Evolutionary conservation across 2,888 invertebrate species (phyloP).

Genomic region (Perizoma affinitatum): DNA sequence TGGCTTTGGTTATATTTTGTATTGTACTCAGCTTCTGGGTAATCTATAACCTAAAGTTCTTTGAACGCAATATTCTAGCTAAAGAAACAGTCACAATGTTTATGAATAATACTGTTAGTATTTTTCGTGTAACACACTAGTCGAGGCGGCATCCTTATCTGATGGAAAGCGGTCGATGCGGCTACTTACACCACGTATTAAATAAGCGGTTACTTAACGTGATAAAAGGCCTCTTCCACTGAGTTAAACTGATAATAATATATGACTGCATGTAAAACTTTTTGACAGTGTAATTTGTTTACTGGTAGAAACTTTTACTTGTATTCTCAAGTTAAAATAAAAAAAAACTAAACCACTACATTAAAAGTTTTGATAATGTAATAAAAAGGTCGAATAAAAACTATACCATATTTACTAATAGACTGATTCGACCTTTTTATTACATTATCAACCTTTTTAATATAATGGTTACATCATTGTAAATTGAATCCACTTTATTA

Average conservation of each 20-base stretch:
- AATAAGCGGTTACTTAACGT: not conserved
- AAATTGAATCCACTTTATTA: conserved; percentile 20
- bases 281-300: no score
- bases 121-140: conserved; percentile 6
- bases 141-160: not conserved
- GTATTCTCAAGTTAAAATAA: no score
- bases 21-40: no score
- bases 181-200: conserved; percentile 2
- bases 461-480: conserved; percentile 19
- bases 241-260: not conserved
- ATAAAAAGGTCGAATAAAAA: no score
- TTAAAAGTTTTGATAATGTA: no score
- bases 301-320: no score
- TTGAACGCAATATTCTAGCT: no score
- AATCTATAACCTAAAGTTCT: no score
- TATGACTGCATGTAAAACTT: no score
- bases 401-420: not conserved
- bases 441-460: conserved; percentile 14
- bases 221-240: not conserved
- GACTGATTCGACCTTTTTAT: conserved; percentile 5
- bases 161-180: conserved; percentile 2
- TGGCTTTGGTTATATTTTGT: no score
- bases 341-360: no score
- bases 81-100: not conserved
- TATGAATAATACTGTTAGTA: not conserved